Evolutionary conservation across 2,797 vertebrate genomes (phyloP), one percentile per base, ranked within the genome.

Genomic region (Brachymystax lenok): DNA sequence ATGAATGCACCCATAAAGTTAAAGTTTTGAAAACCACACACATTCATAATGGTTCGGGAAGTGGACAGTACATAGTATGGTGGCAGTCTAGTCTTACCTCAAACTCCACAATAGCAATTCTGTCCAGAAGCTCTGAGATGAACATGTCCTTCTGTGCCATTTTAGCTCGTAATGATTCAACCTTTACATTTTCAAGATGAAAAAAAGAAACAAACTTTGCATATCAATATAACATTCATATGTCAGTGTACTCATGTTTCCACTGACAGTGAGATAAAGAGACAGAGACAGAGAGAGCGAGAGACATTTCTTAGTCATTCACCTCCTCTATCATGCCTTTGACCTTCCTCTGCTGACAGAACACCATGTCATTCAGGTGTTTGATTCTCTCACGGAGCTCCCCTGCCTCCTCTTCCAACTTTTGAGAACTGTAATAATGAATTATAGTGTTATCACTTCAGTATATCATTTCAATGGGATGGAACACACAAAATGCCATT

Each of bases 281-380:
- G 7, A 17, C 21, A 4, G n/a, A 14, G 21, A 63, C 21, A 8
- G 19, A 63, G 27, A 17, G 54, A 6, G 54, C 19, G 17, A 16
- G n/a, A 67, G 3, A 67, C 28, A 14, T 33, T 24, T n/a, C 19
- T 70, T 13, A 3, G 46, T 69, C 19, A 28, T 24, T 85, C 81
- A 99, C 98, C 96, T 99, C 98, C 86, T 99, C 97, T 14, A 99
- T 98, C 98, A 99, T 99, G 87, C 93, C 93, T 86, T 99, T 99
- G 88, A 99, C 97, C 82, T 99, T 99, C 89, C 97, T 97, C 93
- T 99, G 98, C 84, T 99, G 98, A 89, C 97, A 98, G 86, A 98
- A 97, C 71, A 99, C 98, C 98, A 99, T 99, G 87, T 99, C 97
- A 69, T 99, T 98, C 67, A 99, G 92, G 84, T 99, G 98, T 79